phyloP scores from a whole-genome alignment of 2,888 invertebrate genomes.

The Drosophila rellima region DNA sequence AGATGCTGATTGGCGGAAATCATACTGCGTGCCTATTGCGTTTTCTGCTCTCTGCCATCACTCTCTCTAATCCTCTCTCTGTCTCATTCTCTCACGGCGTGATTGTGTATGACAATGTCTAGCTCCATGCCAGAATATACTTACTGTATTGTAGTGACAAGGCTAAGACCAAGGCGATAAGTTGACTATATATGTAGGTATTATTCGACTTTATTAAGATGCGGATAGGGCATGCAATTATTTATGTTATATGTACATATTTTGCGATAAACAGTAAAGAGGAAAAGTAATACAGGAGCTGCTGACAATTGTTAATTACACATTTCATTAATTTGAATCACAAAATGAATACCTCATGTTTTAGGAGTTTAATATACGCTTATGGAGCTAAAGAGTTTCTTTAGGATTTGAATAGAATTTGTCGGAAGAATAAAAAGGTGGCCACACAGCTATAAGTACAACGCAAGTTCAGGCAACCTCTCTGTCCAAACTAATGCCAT shows the following conservation, averaged over 20 bases:
- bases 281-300: not conserved
- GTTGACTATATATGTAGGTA: not conserved
- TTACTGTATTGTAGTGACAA: not conserved
- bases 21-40: slow-evolving; percentile 31
- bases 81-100: not conserved
- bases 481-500: not conserved
- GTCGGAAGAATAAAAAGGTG: too few relatives aligned
- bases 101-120: slow-evolving; percentile 17
- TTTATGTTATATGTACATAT: not conserved
- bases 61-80: slow-evolving; percentile 7
- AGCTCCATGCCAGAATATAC: not conserved
- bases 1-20: slow-evolving; percentile 67
- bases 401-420: not conserved
- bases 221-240: too few relatives aligned
- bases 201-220: not conserved
- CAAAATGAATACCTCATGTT: not conserved
- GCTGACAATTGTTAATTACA: not conserved
- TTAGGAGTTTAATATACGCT: too few relatives aligned
- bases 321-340: not conserved
- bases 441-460: not conserved
- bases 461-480: not conserved
- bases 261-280: not conserved
- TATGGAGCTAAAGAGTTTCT: not conserved
- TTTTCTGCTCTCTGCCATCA: slow-evolving; percentile 10
- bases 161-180: not conserved